These are phyloP conservation scores for Pocillopora meandrina DNA, from an alignment of 92 coral and sea anemone species.

Conservation along the genomic window DNA sequence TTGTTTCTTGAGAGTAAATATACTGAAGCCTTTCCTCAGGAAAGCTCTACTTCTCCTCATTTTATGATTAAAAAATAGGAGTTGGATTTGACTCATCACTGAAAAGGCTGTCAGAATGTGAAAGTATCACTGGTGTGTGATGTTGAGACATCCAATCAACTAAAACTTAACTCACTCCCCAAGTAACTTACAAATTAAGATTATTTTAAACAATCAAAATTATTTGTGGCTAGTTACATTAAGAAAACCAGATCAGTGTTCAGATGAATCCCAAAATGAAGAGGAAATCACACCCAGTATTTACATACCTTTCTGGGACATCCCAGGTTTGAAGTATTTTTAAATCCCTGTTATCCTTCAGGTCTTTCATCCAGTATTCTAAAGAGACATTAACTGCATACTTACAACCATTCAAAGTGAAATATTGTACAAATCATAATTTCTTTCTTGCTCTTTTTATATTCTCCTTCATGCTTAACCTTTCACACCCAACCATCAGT, in stretches of 20 bases:
- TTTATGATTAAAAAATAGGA: slow-evolving; percentile 7
- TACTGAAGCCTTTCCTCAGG: slow-evolving; percentile 34
- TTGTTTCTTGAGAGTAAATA: too few relatives aligned
- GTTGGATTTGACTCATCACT: slow-evolving; percentile 43
- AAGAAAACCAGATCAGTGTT: too few relatives aligned
- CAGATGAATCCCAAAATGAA: too few relatives aligned
- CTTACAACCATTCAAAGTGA: not conserved
- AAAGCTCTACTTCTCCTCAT: slow-evolving; percentile 44
- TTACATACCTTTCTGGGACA: slow-evolving; percentile 75
- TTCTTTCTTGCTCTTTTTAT: not conserved
- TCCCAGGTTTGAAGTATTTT: slow-evolving; percentile 69
- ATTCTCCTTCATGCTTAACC: not conserved
- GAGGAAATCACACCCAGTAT: not conserved
- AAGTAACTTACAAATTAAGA: too few relatives aligned
- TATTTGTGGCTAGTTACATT: too few relatives aligned
- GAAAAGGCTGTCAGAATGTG: slow-evolving; percentile 7
- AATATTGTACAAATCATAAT: not conserved
- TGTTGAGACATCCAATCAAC: too few relatives aligned
- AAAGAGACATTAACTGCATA: not conserved
- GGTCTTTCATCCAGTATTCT: slow-evolving; percentile 83
- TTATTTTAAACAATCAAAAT: too few relatives aligned
- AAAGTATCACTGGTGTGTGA: too few relatives aligned
- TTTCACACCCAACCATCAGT: too few relatives aligned
- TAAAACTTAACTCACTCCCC: too few relatives aligned
- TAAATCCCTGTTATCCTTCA: slow-evolving; percentile 95